Conservation (phyloP, 2,888 invertebrate species). For the Drosophila sordidula region DNA sequence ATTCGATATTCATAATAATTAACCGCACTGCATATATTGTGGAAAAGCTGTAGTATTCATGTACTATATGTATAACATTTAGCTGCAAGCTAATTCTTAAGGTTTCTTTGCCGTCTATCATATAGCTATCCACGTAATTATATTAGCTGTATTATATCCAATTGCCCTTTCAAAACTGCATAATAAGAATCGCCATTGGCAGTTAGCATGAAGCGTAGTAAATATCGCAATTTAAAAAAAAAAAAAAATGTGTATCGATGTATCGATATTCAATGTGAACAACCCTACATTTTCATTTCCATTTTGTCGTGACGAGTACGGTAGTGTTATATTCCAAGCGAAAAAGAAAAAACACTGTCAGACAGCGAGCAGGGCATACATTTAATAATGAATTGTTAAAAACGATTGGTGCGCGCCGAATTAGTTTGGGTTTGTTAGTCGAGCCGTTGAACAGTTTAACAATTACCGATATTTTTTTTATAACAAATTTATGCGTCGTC, state of each 20-base stretch:
- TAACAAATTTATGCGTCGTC: conserved; percentile 61
- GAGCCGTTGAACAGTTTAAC: conserved; percentile 43
- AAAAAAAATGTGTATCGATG: conserved; percentile 30
- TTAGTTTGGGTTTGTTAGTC: conserved; percentile 51
- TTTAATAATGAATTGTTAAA: conserved; percentile 76
- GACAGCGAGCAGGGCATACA: conserved; percentile 68
- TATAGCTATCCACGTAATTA: background rate
- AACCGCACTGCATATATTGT: background rate
- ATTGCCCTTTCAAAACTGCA: background rate
- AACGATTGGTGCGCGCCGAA: conserved; percentile 74
- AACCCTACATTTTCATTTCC: conserved; percentile 56
- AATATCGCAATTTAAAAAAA: conserved; percentile 7
- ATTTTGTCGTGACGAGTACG: conserved; percentile 67
- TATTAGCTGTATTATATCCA: background rate
- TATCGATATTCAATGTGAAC: conserved; percentile 45
- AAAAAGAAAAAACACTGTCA: conserved; percentile 75
- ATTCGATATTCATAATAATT: background rate
- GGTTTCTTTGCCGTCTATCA: too few species aligned
- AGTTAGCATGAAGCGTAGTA: background rate
- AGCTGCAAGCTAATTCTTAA: too few species aligned
- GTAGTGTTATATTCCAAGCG: conserved; percentile 73
- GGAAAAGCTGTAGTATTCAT: background rate
- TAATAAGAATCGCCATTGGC: background rate
- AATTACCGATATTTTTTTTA: conserved; percentile 49
- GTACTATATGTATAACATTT: background rate